A percentile compares a stretch with the other conserved stretches of the same genome.
phyloP scores from a whole-genome alignment of 35 echinoderm and acorn worm genomes.

The Ophioderma brevispina region DNA sequence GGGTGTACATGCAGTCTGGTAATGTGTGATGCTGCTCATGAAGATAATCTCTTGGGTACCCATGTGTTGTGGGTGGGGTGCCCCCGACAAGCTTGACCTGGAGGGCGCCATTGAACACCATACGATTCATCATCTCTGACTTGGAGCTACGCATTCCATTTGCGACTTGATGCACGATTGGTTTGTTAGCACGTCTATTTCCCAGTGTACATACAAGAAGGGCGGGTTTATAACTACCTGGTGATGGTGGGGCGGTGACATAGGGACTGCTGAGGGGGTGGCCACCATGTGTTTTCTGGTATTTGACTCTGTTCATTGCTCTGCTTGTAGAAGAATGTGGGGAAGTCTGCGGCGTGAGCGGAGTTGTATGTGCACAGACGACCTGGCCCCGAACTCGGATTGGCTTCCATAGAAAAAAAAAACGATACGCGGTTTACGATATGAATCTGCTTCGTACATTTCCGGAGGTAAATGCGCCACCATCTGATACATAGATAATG shows the following conservation, averaged over 20 bases:
- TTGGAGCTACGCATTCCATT: conserved; percentile 50
- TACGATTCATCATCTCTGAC: conserved; percentile 68
- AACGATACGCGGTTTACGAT: conserved; percentile 61
- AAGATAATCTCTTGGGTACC: conserved; percentile 29
- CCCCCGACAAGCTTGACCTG: conserved; percentile 79
- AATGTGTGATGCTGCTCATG: conserved; percentile 21
- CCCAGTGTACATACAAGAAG: conserved; percentile 35
- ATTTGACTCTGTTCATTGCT: conserved; percentile 47
- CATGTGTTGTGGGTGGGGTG: conserved; percentile 29
- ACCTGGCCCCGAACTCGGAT: conserved; percentile 23
- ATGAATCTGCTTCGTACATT: conserved; percentile 87
- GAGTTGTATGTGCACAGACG: conserved; percentile 53
- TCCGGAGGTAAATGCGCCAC: conserved; percentile 89
- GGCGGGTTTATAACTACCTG: conserved; percentile 6
- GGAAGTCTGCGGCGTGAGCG: conserved; percentile 74
- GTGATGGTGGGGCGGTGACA: conserved; percentile 59
- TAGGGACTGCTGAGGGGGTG: conserved; percentile 14
- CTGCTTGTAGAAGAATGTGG: conserved; percentile 54
- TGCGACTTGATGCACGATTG: neutral
- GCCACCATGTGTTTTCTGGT: conserved; percentile 30
- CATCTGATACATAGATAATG: conserved; percentile 95
- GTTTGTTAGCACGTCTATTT: conserved; percentile 20
- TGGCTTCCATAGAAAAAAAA: conserved; percentile 78
- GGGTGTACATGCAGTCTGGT: neutral
- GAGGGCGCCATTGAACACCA: conserved; percentile 78